Conservation (phyloP, 1,140 invertebrate species). For the Drosophila cardini region DNA sequence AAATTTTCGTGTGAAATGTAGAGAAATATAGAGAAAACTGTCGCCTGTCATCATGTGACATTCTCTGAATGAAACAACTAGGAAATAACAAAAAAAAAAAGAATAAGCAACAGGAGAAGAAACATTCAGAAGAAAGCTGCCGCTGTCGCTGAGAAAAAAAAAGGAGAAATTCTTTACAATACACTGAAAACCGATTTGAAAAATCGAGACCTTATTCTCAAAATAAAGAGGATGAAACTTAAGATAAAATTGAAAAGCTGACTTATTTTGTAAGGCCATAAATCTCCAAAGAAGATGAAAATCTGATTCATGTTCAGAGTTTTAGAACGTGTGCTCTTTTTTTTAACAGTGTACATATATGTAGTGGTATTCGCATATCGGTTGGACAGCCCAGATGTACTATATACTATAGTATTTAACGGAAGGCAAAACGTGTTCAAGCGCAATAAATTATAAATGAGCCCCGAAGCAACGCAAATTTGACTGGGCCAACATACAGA, state of each 20-base stretch:
- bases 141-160: constrained; percentile 25
- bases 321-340: too few species aligned
- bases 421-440: constrained; percentile 67
- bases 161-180: constrained; percentile 5
- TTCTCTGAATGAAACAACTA: constrained; percentile 62
- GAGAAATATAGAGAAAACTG: constrained; percentile 50
- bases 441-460: constrained; percentile 74
- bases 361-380: constrained; percentile 3
- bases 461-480: constrained; percentile 55
- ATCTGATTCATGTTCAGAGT: too few species aligned
- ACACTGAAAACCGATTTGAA: too few species aligned
- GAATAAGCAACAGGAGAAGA: constrained; percentile 31
- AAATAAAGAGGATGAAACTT: too few species aligned
- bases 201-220: too few species aligned
- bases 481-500: constrained; percentile 31
- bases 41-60: constrained; percentile 79
- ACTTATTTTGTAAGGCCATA: too few species aligned
- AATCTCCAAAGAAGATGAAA: too few species aligned
- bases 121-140: background rate
- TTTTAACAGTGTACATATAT: too few species aligned
- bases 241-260: too few species aligned
- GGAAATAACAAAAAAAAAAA: constrained; percentile 45
- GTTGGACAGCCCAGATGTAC: background rate
- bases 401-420: constrained; percentile 12
- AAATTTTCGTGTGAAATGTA: constrained; percentile 28